A percentile compares a stretch with the other conserved stretches of the same genome.
These are phyloP conservation scores for Tauraco hartlaubi DNA, from an alignment of 2,797 vertebrate species.

Conservation along the genomic window DNA sequence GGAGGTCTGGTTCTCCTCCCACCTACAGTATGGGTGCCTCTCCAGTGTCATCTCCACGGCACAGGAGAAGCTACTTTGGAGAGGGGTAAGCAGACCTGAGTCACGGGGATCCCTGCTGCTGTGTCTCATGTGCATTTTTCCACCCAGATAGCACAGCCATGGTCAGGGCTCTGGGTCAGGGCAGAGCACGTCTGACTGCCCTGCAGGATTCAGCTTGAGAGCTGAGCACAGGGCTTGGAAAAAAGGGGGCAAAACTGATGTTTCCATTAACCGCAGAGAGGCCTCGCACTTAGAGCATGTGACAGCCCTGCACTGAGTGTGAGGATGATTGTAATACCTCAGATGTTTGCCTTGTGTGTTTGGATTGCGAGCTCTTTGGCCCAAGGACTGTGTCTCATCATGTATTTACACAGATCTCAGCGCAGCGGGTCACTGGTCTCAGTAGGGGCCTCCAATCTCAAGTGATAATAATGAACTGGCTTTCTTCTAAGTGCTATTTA, in stretches of 20 bases:
- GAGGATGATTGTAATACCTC: slow-evolving; percentile 18
- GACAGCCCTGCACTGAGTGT: not conserved
- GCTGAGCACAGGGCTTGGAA: not conserved
- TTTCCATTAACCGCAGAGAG: not conserved
- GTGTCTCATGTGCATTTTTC: not conserved
- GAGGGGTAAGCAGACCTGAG: not conserved
- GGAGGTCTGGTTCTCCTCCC: not conserved
- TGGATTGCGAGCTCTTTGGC: slow-evolving; percentile 48
- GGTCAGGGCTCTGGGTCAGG: not conserved
- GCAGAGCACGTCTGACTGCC: not conserved
- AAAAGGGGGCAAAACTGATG: not conserved
- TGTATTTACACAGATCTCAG: slow-evolving; percentile 50
- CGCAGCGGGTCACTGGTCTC: slow-evolving; percentile 28
- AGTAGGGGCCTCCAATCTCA: slow-evolving; percentile 28
- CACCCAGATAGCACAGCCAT: not conserved
- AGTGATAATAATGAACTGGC: slow-evolving; percentile 54
- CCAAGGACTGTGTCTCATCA: slow-evolving; percentile 26
- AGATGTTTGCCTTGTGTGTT: slow-evolving; percentile 56
- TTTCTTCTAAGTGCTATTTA: slow-evolving; percentile 46
- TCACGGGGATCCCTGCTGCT: not conserved
- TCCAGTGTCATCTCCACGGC: not conserved
- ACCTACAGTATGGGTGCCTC: not conserved
- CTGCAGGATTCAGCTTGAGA: not conserved
- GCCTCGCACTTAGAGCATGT: not conserved
- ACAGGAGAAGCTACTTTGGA: not conserved